Conservation (phyloP, 1,140 invertebrate genomes). For the Conus betulinus region DNA sequence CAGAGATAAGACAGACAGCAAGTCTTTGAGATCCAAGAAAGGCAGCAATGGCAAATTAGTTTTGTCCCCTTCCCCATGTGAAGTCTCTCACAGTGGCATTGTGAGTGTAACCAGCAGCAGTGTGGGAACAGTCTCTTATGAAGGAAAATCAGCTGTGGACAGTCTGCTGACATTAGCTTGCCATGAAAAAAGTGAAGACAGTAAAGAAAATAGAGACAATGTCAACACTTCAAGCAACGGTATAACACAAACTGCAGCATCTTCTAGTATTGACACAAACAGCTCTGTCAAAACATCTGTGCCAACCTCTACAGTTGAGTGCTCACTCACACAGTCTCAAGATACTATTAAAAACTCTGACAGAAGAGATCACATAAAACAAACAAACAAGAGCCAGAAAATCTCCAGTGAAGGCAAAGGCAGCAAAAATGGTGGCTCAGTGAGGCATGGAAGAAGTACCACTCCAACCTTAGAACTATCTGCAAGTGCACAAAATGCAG, state of each 20-base stretch:
- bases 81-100: neutral
- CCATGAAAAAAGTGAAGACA: slow-evolving; percentile 3
- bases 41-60: neutral
- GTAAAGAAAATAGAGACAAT: neutral
- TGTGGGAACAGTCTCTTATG: neutral
- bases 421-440: neutral
- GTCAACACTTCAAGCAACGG: neutral
- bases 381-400: neutral
- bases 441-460: neutral
- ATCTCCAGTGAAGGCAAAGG: neutral
- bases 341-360: neutral
- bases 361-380: neutral
- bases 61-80: neutral
- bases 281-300: neutral
- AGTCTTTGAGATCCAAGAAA: slow-evolving; percentile 30
- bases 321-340: neutral
- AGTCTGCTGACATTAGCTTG: neutral
- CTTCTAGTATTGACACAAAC: neutral
- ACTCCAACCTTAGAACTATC: neutral
- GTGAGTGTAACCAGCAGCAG: neutral
- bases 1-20: slow-evolving; percentile 17
- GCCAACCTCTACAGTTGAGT: neutral
- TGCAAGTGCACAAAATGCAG: slow-evolving; percentile 12
- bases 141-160: neutral
- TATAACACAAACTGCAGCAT: neutral